These are phyloP conservation scores for Bothrops jararaca DNA, from an alignment of 2,113 vertebrate genomes.

Conservation along the genomic window DNA sequence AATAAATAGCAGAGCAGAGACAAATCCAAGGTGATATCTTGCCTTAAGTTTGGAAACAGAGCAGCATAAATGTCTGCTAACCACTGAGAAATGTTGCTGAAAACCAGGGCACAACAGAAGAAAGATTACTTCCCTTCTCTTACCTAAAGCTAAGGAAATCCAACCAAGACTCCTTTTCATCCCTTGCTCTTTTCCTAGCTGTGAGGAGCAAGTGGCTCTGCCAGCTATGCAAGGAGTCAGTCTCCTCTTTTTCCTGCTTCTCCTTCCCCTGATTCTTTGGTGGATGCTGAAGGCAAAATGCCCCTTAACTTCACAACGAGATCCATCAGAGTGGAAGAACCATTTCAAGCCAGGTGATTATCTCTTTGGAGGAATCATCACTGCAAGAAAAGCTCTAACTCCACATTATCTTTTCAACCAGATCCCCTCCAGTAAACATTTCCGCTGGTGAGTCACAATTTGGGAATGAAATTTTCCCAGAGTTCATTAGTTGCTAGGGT, in stretches of 20 bases:
- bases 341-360: neutral
- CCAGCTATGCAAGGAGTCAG: neutral
- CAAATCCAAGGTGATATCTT: neutral
- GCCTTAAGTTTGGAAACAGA: neutral
- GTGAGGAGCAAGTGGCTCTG: neutral
- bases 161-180: neutral
- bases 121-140: neutral
- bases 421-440: rapidly evolving
- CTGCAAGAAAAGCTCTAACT: neutral
- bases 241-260: neutral
- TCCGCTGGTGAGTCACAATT: neutral
- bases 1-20: neutral
- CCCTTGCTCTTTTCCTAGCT: neutral
- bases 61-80: neutral
- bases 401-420: too few relatives aligned
- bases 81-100: neutral
- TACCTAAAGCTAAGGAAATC: neutral
- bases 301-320: neutral
- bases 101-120: neutral
- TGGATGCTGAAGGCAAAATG: neutral
- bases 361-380: neutral
- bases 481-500: neutral
- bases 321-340: neutral
- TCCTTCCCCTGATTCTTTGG: neutral
- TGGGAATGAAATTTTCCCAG: too few relatives aligned